These are phyloP conservation scores for Clarias pachynema DNA, from an alignment of 2,797 vertebrate genomes.

Conservation along the genomic window DNA sequence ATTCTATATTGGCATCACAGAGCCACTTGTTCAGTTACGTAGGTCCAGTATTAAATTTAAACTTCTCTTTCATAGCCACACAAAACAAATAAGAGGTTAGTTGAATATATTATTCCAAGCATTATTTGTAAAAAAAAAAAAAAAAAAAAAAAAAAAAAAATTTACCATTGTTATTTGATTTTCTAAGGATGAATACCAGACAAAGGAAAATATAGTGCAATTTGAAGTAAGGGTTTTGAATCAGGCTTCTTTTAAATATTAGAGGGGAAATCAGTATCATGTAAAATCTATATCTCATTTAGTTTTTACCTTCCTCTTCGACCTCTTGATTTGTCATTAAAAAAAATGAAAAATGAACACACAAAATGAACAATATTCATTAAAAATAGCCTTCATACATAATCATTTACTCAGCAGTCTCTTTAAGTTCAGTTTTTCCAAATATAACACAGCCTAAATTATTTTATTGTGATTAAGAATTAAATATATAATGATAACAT, in stretches of 20 bases:
- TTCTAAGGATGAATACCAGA: not conserved
- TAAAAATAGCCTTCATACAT: slow-evolving; percentile 24
- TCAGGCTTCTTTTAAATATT: slow-evolving; percentile 60
- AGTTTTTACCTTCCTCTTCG: slow-evolving; percentile 87
- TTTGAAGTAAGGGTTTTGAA: slow-evolving; percentile 30
- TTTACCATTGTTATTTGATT: not conserved
- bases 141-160: not conserved
- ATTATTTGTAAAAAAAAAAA: not conserved
- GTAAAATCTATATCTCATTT: slow-evolving; percentile 32
- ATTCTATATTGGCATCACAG: not conserved
- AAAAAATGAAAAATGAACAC: slow-evolving; percentile 70
- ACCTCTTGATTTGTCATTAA: slow-evolving; percentile 78
- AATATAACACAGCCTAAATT: not conserved
- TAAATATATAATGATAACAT: not conserved
- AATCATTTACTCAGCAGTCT: not conserved
- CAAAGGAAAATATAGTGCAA: slow-evolving; percentile 10
- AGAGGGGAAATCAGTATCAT: slow-evolving; percentile 67
- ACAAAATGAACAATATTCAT: slow-evolving; percentile 58
- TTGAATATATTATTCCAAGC: not conserved
- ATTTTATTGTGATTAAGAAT: not conserved
- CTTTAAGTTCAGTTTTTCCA: slow-evolving; percentile 30
- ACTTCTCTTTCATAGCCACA: not conserved
- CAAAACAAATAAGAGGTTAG: not conserved
- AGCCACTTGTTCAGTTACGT: not conserved
- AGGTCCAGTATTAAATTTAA: not conserved